A percentile compares a stretch with the other conserved stretches of the same genome.
These are phyloP conservation scores for Baryphthengus martii DNA, from an alignment of 2,113 vertebrate genomes.

Conservation along the genomic window DNA sequence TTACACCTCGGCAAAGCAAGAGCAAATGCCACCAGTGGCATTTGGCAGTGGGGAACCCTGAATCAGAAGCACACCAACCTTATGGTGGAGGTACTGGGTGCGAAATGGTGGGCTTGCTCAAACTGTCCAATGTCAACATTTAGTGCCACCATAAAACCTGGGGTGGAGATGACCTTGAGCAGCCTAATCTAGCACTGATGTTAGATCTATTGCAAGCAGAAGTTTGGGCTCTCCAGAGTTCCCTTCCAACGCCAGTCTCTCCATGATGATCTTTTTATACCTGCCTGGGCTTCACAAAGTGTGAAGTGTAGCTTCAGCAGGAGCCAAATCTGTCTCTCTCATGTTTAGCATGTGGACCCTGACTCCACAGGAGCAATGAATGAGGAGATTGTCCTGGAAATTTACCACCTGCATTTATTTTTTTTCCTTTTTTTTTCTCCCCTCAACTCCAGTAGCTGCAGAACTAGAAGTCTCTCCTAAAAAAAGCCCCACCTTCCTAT, in stretches of 20 bases:
- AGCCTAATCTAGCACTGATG: background rate
- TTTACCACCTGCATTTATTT: background rate
- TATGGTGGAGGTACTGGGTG: background rate
- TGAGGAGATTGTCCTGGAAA: background rate
- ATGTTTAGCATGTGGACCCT: background rate
- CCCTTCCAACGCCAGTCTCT: background rate
- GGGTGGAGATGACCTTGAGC: background rate
- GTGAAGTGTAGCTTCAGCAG: background rate
- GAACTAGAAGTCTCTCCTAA: background rate
- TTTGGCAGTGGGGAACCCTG: background rate
- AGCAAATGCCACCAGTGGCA: background rate
- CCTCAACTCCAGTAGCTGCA: background rate
- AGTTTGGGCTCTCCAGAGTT: background rate
- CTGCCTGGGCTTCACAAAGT: background rate
- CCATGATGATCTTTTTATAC: background rate
- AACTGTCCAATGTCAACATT: background rate
- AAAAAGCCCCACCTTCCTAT: background rate
- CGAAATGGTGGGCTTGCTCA: background rate
- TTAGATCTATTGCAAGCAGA: background rate
- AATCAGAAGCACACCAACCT: background rate
- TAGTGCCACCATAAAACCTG: background rate
- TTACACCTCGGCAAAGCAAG: background rate
- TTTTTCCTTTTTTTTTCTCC: background rate
- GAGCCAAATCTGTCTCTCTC: background rate
- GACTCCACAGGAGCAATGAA: background rate